These are phyloP conservation scores for Scarus forsteni DNA, from an alignment of 2,797 vertebrate species.

Conservation along the genomic window DNA sequence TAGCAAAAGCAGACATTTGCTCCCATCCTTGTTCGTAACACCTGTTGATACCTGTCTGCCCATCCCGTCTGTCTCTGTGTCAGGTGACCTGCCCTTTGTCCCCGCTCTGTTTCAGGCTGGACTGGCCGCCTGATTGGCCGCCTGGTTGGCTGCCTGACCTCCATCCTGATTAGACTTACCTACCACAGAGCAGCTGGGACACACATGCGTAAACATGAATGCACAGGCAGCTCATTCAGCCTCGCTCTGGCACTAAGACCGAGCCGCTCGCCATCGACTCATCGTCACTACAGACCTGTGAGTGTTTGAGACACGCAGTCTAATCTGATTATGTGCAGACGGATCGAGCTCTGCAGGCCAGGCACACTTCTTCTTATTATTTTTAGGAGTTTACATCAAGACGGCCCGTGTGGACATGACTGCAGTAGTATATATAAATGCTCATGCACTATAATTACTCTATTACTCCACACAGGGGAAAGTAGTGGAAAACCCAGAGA, in stretches of 20 bases:
- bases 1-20: too few relatives aligned
- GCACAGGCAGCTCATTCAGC: constrained; percentile 57
- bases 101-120: constrained; percentile 67
- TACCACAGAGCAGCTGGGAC: constrained; percentile 71
- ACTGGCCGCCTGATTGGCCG: constrained; percentile 63
- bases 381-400: constrained; percentile 73
- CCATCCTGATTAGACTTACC: constrained; percentile 72
- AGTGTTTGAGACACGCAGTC: constrained; percentile 51
- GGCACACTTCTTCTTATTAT: constrained; percentile 53
- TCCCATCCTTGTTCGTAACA: constrained; percentile 33
- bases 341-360: constrained; percentile 27
- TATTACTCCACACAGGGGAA: constrained; percentile 76
- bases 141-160: constrained; percentile 57
- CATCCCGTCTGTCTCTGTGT: constrained; percentile 56
- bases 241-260: constrained; percentile 32
- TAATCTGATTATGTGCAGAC: constrained; percentile 56
- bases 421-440: constrained; percentile 54
- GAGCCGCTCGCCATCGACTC: constrained; percentile 42
- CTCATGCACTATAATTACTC: constrained; percentile 65
- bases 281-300: constrained; percentile 57
- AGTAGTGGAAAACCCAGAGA: constrained; percentile 80
- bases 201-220: constrained; percentile 29
- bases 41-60: constrained; percentile 32
- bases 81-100: constrained; percentile 71
- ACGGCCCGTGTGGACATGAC: constrained; percentile 68